These are phyloP conservation scores for Serilophus lunatus DNA, from an alignment of 2,113 vertebrate species.

Conservation along the genomic window DNA sequence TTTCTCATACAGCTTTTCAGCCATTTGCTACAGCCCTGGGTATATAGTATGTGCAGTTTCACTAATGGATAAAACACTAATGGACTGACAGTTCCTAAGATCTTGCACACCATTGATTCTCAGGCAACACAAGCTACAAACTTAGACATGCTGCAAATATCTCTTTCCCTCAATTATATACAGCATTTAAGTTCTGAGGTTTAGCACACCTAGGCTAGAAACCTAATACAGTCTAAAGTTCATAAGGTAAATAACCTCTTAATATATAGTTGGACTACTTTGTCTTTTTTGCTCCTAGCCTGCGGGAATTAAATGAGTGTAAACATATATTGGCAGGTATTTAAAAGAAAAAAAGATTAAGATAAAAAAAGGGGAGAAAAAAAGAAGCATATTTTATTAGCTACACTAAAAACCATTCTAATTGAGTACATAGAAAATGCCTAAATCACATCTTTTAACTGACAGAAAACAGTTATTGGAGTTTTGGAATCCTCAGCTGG, in stretches of 20 bases:
- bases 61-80: neutral
- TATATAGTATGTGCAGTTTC: neutral
- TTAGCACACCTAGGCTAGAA: neutral
- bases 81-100: neutral
- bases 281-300: neutral
- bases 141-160: neutral
- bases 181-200: neutral
- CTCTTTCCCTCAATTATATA: neutral
- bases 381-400: neutral
- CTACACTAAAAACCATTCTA: neutral
- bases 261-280: neutral
- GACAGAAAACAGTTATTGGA: neutral
- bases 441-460: neutral
- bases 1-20: neutral
- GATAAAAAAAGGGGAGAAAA: fast-evolving
- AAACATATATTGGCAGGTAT: neutral
- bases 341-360: neutral
- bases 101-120: neutral
- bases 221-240: neutral
- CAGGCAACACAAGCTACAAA: neutral
- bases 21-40: neutral
- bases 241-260: neutral
- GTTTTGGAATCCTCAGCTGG: neutral
- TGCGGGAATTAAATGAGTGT: neutral
- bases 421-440: neutral